A percentile compares a stretch with the other conserved stretches of the same genome.
Conservation (phyloP, 64 coral and sea anemone genomes). For the Trachythela sp. region DNA sequence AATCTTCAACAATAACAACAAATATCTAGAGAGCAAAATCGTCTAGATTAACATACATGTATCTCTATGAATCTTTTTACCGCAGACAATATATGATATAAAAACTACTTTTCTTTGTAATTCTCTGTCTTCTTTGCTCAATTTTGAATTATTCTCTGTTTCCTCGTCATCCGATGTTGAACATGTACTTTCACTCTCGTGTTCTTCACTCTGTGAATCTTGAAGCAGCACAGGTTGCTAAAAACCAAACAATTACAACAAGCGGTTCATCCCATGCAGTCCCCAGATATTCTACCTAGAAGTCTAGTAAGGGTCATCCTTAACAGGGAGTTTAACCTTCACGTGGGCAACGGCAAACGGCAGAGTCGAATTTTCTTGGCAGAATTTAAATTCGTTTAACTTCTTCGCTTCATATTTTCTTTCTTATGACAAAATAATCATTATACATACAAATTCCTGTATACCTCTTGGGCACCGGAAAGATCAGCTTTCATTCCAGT, state of each 20-base stretch:
- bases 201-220: not conserved
- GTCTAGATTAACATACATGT: too few relatives aligned
- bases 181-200: not conserved
- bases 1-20: too few relatives aligned
- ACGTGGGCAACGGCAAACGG: too few relatives aligned
- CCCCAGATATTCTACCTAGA: not conserved
- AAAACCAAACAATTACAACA: not conserved
- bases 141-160: not conserved
- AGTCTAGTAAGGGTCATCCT: too few relatives aligned
- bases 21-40: too few relatives aligned
- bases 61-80: not conserved
- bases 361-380: too few relatives aligned
- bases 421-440: too few relatives aligned
- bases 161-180: not conserved
- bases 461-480: slow-evolving; percentile 47
- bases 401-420: too few relatives aligned
- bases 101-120: not conserved
- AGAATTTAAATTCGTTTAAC: too few relatives aligned
- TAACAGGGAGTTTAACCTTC: too few relatives aligned
- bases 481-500: slow-evolving; percentile 56
- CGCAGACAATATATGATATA: not conserved
- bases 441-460: not conserved
- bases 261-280: not conserved
- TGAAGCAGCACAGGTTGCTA: not conserved
- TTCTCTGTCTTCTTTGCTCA: not conserved